Percentiles rank a stretch among this genome's conserved stretches.
Conservation (phyloP, 2,888 invertebrate species). For the Pyrrhosoma nymphula region DNA sequence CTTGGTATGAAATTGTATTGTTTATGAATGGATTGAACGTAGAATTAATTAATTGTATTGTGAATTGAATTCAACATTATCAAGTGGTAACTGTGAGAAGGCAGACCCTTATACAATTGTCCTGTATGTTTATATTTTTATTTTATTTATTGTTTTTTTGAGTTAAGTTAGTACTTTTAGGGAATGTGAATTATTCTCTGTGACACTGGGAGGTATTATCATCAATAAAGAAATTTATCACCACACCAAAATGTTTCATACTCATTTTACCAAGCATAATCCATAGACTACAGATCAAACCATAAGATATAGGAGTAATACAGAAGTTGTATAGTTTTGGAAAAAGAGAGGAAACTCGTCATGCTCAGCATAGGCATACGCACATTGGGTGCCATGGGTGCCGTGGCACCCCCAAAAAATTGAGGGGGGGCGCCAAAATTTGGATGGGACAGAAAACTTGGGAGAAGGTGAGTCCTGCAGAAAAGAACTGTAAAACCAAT, state of each 20-base stretch:
- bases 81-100: not conserved
- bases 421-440: too few relatives aligned
- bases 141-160: not conserved
- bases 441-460: too few relatives aligned
- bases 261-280: too few relatives aligned
- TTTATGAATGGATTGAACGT: not conserved
- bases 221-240: not conserved
- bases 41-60: not conserved
- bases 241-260: not conserved
- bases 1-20: not conserved
- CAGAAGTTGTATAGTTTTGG: too few relatives aligned
- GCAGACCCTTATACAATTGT: not conserved
- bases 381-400: too few relatives aligned
- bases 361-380: too few relatives aligned
- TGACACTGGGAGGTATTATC: not conserved
- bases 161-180: not conserved
- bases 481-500: too few relatives aligned
- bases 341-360: too few relatives aligned
- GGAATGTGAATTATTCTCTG: not conserved
- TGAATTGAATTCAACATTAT: not conserved
- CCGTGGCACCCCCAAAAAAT: too few relatives aligned
- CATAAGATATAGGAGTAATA: too few relatives aligned
- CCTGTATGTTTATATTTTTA: not conserved
- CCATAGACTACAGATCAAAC: too few relatives aligned
- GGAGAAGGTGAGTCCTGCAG: too few relatives aligned